phyloP scores from a whole-genome alignment of 1,140 invertebrate species.

The Drosophila nebulosa region DNA sequence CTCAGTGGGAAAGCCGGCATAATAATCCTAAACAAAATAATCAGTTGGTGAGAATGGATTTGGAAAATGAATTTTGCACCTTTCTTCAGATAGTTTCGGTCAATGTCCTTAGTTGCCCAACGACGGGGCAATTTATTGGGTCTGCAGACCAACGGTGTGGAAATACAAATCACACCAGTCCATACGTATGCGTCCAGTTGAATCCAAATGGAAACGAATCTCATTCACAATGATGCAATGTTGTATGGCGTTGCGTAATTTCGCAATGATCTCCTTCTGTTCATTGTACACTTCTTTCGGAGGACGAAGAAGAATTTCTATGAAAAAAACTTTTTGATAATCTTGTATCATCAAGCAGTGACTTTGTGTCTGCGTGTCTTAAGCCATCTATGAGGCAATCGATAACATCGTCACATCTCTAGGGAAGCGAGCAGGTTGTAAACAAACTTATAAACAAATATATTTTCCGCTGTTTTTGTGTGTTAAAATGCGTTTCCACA shows the following conservation, averaged over 20 bases:
- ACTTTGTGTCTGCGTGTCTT: not conserved
- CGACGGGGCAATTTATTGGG: conserved; percentile 89
- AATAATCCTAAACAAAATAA: conserved; percentile 79
- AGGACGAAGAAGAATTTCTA: too few species aligned
- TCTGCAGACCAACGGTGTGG: conserved; percentile 89
- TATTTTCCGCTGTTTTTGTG: conserved; percentile 13
- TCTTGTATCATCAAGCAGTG: too few species aligned
- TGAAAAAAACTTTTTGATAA: too few species aligned
- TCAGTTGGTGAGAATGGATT: not conserved
- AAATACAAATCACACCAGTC: conserved; percentile 94
- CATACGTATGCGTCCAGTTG: conserved; percentile 85
- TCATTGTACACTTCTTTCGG: conserved; percentile 87
- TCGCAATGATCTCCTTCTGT: conserved; percentile 86
- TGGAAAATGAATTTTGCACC: too few species aligned
- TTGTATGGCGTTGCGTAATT: conserved; percentile 88
- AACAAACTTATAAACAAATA: conserved; percentile 49
- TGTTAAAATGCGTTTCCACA: conserved; percentile 73
- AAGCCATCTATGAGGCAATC: not conserved
- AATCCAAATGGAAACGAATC: conserved; percentile 88
- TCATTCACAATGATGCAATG: conserved; percentile 89
- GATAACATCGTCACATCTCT: conserved; percentile 10
- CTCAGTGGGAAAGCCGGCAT: conserved; percentile 89
- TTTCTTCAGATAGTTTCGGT: conserved; percentile 89
- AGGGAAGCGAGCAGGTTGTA: conserved; percentile 58
- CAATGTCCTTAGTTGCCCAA: conserved; percentile 92